Evolutionary conservation across 1,140 invertebrate genomes (phyloP), one percentile per base, ranked within the genome.

Genomic region (Hycleus cichorii): DNA sequence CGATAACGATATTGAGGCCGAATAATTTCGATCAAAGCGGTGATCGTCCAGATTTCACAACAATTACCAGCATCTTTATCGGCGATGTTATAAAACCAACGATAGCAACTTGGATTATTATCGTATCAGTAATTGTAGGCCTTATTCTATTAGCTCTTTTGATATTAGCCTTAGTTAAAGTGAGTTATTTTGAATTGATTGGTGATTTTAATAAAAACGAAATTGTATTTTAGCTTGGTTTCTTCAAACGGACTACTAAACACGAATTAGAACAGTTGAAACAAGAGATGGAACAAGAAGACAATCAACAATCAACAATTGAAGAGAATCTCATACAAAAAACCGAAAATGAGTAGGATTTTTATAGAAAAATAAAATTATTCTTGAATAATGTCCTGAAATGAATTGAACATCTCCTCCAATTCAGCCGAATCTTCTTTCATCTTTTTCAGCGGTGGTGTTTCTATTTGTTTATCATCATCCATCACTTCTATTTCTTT

Each of bases 41-140:
- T 12, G 18, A 44, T 25, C 46, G 42, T 39, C 47, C 26, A 26
- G 49, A 43, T n/a, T n/a, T 10, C 49, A 43, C 43, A n/a, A 48
- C 49, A 11, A 63, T 75, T 9, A 58, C 63, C 4, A 75, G 74
- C 27, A 70, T 64, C 10, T 75, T 77, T 45, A 46, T 75, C 10
- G 68, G 69, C 18, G 67, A 63, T 11, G 65, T 66, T 9, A 26
- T 63, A 24, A 47, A 62, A 6, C 32, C 56, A 46, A 53, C 50
- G 38, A 55, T 75, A 49, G 69, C 70, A 0, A 44, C 62, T 12
- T 77, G 74, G 75, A 71, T 76, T 54, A 67, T 76, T 39, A 60
- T 65, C 8, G 18, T 73, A n/a, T 72, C 76, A n/a, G 58, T 74
- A 12, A 53, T 73, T 27, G 48, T 73, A 9, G 76, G 75, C 9